Evolutionary conservation across 2,888 invertebrate species (phyloP).

Genomic region (Hoplodrina blanda): DNA sequence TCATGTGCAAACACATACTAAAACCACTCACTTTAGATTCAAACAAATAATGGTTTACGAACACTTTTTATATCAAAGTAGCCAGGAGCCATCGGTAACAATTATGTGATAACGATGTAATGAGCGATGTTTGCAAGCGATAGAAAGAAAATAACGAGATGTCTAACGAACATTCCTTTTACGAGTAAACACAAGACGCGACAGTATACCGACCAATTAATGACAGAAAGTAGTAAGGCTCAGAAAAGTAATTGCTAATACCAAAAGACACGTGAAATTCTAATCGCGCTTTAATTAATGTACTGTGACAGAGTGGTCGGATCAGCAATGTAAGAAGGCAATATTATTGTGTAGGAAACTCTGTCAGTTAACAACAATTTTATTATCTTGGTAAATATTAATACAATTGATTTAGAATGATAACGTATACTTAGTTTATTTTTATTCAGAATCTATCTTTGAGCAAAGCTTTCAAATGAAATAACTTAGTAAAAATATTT

Average conservation of each 20-base stretch:
- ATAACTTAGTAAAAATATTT: background rate
- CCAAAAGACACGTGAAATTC: constrained; percentile 36
- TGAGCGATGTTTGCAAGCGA: constrained; percentile 26
- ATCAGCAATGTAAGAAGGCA: background rate
- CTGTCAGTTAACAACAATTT: background rate
- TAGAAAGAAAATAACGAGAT: constrained; percentile 35
- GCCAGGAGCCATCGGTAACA: constrained; percentile 4
- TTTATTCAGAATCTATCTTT: background rate
- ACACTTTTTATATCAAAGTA: background rate
- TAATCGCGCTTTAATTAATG: constrained; percentile 29
- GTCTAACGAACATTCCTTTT: constrained; percentile 34
- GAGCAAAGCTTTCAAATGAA: constrained; percentile 1
- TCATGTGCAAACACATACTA: background rate
- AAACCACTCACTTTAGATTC: background rate
- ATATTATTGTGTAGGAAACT: constrained; percentile 4
- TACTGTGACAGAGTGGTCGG: constrained; percentile 19
- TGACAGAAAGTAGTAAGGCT: constrained; percentile 41
- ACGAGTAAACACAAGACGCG: constrained; percentile 16
- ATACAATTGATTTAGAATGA: background rate
- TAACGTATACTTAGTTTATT: background rate
- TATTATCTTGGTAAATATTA: background rate
- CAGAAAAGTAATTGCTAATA: constrained; percentile 25
- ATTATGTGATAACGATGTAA: constrained; percentile 31
- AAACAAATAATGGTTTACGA: background rate
- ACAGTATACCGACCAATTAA: constrained; percentile 30